Conservation (phyloP, 2,113 vertebrate species). For the Rhegmatorhina hoffmannsi region DNA sequence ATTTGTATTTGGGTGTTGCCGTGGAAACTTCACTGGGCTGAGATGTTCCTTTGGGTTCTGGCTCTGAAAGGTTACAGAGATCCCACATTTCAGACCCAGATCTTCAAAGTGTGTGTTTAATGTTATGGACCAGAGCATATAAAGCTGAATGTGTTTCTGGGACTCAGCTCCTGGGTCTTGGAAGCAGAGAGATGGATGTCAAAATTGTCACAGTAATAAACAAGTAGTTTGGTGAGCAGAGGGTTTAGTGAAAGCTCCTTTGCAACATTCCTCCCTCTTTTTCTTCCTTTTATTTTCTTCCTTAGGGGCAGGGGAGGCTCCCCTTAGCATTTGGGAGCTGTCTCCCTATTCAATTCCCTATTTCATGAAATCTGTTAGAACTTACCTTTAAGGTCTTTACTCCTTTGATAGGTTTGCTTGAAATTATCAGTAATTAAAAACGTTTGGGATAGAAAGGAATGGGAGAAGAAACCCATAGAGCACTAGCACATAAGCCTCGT, state of each 20-base stretch:
- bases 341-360: not conserved
- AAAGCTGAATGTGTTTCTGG: not conserved
- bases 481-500: not conserved
- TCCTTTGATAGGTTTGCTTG: not conserved
- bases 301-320: not conserved
- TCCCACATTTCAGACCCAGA: not conserved
- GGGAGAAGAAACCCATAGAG: not conserved
- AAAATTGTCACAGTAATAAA: not conserved
- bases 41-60: not conserved
- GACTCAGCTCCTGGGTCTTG: not conserved
- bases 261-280: not conserved
- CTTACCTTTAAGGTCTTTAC: not conserved
- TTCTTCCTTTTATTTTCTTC: not conserved
- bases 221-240: not conserved
- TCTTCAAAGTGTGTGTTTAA: not conserved
- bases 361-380: not conserved
- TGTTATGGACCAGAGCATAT: not conserved
- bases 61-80: not conserved
- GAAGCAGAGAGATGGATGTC: not conserved
- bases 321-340: not conserved
- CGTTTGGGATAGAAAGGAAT: not conserved
- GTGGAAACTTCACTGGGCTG: constrained; percentile 7
- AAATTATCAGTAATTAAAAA: not conserved
- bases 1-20: not conserved
- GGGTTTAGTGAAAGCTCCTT: not conserved